Evolutionary conservation across 2,888 invertebrate genomes (phyloP).

Genomic region (Brenthis hecate): DNA sequence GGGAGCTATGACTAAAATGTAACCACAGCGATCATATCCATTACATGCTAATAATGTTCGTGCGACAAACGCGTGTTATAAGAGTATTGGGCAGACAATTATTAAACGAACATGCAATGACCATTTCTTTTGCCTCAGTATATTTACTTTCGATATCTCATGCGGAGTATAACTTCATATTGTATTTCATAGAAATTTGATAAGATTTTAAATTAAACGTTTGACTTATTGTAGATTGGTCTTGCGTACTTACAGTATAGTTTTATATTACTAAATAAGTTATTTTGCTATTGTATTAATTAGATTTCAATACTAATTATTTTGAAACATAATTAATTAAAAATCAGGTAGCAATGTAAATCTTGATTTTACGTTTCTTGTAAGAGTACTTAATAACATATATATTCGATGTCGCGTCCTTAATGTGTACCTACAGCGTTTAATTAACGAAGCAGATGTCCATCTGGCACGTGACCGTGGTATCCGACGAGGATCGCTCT

Average conservation of each 20-base stretch:
- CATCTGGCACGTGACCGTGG: constrained; percentile 51
- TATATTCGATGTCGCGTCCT: constrained; percentile 46
- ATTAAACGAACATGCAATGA: constrained; percentile 9
- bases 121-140: constrained; percentile 10
- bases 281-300: not conserved
- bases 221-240: too few species aligned
- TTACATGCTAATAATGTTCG: constrained; percentile 30
- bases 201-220: constrained; percentile 4
- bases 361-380: constrained; percentile 22
- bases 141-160: constrained; percentile 16
- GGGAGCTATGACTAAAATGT: constrained; percentile 60
- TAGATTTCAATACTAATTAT: not conserved
- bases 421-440: constrained; percentile 44
- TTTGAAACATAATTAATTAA: not conserved
- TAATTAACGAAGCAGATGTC: constrained; percentile 51
- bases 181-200: constrained; percentile 13
- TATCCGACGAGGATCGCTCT: constrained; percentile 37
- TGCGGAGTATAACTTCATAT: not conserved
- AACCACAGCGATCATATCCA: constrained; percentile 23
- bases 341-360: constrained; percentile 7
- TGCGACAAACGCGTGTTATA: constrained; percentile 51
- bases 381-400: constrained; percentile 30
- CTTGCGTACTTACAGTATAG: too few species aligned
- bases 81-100: constrained; percentile 11
- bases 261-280: too few species aligned